Evolutionary conservation across 1,140 invertebrate genomes (phyloP).

Genomic region (Panagrolaimus sp.): DNA sequence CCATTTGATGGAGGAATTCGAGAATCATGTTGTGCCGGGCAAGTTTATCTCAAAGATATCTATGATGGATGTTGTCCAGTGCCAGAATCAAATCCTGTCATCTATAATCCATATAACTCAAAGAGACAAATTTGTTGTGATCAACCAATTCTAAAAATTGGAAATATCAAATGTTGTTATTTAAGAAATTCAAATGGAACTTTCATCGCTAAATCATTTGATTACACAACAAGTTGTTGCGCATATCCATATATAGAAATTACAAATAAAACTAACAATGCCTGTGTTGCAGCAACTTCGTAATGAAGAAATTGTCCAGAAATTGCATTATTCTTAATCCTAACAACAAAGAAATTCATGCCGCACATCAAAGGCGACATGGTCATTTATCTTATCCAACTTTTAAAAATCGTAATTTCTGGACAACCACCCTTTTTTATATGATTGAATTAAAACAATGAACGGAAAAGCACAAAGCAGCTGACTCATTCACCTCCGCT

Average conservation of each 20-base stretch:
- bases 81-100: slow-evolving; percentile 21
- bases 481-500: background rate
- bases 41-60: slow-evolving; percentile 42
- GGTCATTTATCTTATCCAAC: no score
- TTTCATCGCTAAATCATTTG: slow-evolving; percentile 46
- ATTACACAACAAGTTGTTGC: slow-evolving; percentile 37
- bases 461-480: no score
- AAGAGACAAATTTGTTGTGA: slow-evolving; percentile 45
- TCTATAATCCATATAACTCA: slow-evolving; percentile 41
- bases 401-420: no score
- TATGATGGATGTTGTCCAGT: slow-evolving; percentile 46
- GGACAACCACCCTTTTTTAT: no score
- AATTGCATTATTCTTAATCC: background rate
- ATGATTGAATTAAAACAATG: no score
- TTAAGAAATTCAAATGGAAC: slow-evolving; percentile 27
- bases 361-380: no score
- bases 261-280: slow-evolving; percentile 17
- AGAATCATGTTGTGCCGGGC: slow-evolving; percentile 43
- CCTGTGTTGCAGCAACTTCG: background rate
- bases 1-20: slow-evolving; percentile 42
- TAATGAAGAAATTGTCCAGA: background rate
- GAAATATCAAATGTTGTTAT: slow-evolving; percentile 43
- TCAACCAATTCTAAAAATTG: slow-evolving; percentile 37
- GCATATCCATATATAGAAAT: slow-evolving; percentile 39
- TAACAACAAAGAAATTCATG: background rate